phyloP scores from a whole-genome alignment of 2,888 invertebrate species.

The Drosophila yooni region DNA sequence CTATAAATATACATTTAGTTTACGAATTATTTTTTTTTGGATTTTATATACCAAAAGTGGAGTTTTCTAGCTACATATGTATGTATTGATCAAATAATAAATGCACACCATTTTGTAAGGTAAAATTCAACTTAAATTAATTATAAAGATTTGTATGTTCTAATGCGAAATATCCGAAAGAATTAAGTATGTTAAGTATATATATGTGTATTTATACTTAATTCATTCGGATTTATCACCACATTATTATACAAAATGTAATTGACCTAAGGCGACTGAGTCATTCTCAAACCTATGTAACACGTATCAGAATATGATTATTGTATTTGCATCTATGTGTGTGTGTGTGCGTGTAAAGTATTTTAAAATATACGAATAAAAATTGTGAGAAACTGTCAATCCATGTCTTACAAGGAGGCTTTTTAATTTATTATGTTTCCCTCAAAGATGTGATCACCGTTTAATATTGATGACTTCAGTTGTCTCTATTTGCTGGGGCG shows the following conservation, averaged over 20 bases:
- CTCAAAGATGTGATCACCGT: not conserved
- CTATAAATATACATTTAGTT: constrained; percentile 7
- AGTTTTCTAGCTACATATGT: constrained; percentile 3
- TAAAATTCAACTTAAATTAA: constrained; percentile 5
- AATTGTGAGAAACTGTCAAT: constrained; percentile 33
- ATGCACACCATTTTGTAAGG: constrained; percentile 6
- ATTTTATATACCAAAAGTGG: not conserved
- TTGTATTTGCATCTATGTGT: constrained; percentile 67
- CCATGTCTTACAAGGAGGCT: not conserved
- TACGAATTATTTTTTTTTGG: constrained; percentile 9
- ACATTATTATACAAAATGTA: constrained; percentile 20
- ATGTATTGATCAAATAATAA: not conserved
- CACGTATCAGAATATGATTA: constrained; percentile 54
- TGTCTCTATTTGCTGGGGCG: not conserved
- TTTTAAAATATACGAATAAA: constrained; percentile 66
- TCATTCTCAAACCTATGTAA: constrained; percentile 38
- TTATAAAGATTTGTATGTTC: constrained; percentile 11
- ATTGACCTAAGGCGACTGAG: constrained; percentile 18
- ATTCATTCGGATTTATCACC: constrained; percentile 14
- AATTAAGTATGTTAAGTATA: not conserved
- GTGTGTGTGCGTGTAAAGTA: constrained; percentile 72
- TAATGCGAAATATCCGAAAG: not conserved
- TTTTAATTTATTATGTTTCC: not conserved
- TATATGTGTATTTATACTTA: not conserved
- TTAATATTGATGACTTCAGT: not conserved